These are phyloP conservation scores for Tetrax tetrax DNA, from an alignment of 2,113 vertebrate genomes.

Conservation along the genomic window DNA sequence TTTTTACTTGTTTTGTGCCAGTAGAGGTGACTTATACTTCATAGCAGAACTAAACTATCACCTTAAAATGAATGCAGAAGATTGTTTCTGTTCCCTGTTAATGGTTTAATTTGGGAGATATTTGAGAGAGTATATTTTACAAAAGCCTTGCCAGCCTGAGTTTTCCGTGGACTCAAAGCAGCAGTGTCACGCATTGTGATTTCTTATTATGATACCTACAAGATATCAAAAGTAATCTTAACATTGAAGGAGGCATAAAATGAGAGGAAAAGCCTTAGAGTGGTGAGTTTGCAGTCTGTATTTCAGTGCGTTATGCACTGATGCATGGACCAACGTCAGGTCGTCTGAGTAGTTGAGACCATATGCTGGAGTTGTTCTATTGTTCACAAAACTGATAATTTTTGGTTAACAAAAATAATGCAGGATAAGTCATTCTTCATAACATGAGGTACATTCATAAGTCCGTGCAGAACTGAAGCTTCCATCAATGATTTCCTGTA, in stretches of 20 bases:
- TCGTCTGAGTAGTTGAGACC: neutral
- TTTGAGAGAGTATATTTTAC: neutral
- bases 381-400: neutral
- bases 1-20: neutral
- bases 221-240: neutral
- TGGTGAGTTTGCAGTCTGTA: neutral
- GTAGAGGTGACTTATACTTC: neutral
- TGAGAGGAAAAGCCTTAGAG: neutral
- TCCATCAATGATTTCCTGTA: no score
- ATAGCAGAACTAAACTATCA: neutral
- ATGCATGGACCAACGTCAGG: neutral
- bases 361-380: accelerated
- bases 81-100: neutral
- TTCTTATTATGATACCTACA: neutral
- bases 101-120: neutral
- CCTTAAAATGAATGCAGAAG: neutral
- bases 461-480: neutral
- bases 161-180: neutral
- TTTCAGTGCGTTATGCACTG: neutral
- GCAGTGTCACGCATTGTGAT: neutral
- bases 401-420: neutral
- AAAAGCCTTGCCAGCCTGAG: neutral
- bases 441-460: neutral
- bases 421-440: neutral
- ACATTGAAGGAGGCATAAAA: neutral